These are phyloP conservation scores for Lophura nycthemera DNA, from an alignment of 2,113 vertebrate species.

Conservation along the genomic window DNA sequence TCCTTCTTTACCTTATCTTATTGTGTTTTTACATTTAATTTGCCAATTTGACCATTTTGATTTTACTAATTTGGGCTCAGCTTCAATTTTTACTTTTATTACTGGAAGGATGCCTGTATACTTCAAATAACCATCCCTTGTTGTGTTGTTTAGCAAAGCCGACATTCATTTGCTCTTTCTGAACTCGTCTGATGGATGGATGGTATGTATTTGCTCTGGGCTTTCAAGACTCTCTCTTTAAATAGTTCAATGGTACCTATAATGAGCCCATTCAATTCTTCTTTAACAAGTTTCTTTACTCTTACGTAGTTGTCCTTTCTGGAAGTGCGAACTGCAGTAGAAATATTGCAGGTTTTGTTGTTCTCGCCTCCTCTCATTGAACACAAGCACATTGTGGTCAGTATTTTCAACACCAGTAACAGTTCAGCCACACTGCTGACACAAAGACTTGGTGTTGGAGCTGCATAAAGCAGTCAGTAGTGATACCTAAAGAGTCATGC, in stretches of 20 bases:
- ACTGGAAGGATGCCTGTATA: not conserved
- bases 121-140: not conserved
- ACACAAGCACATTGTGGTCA: not conserved
- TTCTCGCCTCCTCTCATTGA: not conserved
- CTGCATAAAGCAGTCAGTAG: not conserved
- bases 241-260: not conserved
- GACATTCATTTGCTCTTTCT: not conserved
- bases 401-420: not conserved
- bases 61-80: not conserved
- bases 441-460: not conserved
- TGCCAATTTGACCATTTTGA: not conserved
- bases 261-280: not conserved
- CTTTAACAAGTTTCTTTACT: not conserved
- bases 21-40: not conserved
- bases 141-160: not conserved
- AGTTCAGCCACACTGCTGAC: not conserved
- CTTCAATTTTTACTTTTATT: not conserved
- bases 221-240: not conserved
- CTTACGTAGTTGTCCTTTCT: not conserved
- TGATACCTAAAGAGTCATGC: not conserved
- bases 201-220: not conserved
- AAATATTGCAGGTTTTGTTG: not conserved
- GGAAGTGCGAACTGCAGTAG: not conserved
- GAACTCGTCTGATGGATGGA: not conserved
- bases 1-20: not conserved